Conservation (phyloP, 2,797 vertebrate genomes). For the Podarcis siculus region DNA sequence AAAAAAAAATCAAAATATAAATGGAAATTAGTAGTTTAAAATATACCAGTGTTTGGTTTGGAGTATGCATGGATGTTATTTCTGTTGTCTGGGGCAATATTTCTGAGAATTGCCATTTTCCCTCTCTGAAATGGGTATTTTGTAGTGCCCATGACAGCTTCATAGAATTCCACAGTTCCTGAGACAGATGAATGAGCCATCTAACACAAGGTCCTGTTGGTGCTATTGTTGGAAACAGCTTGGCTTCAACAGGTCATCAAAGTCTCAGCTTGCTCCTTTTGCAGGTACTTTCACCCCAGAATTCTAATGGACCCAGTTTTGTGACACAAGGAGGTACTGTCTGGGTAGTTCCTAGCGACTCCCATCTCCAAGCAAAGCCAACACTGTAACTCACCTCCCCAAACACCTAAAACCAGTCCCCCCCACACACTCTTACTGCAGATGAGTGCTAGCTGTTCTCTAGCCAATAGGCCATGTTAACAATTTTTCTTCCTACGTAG, state of each 20-base stretch:
- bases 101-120: too few species aligned
- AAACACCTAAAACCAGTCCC: not conserved
- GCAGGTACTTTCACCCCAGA: not conserved
- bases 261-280: not conserved
- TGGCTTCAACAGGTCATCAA: too few species aligned
- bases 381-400: not conserved
- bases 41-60: too few species aligned
- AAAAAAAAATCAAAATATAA: too few species aligned
- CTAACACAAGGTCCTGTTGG: not conserved
- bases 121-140: too few species aligned
- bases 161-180: too few species aligned
- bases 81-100: too few species aligned
- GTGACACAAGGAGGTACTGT: not conserved
- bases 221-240: not conserved
- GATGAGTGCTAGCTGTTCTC: not conserved
- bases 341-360: not conserved
- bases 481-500: fast-evolving
- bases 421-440: not conserved
- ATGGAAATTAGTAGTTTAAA: too few species aligned
- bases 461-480: not conserved
- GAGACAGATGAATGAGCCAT: not conserved
- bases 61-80: too few species aligned
- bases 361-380: not conserved
- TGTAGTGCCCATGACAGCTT: too few species aligned
- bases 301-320: not conserved